Evolutionary conservation across 2,113 vertebrate genomes (phyloP).

Genomic region (Isurus oxyrinchus): DNA sequence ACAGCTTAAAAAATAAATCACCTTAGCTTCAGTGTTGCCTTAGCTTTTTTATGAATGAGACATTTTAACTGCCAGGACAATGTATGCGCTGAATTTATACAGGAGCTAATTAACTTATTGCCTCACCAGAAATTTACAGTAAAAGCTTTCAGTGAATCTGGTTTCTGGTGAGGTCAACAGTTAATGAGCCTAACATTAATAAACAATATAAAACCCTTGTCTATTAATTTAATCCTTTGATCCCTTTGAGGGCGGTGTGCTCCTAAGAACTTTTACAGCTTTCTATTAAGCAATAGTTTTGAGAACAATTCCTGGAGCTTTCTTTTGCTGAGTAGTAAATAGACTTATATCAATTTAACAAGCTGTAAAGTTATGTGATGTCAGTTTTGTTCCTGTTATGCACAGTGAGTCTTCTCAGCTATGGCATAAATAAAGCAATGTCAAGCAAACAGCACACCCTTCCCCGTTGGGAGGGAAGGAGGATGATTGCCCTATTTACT

Average conservation of each 20-base stretch:
- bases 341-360: not conserved
- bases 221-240: slow-evolving; percentile 21
- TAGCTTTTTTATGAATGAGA: not conserved
- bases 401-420: not conserved
- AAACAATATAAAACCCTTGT: not conserved
- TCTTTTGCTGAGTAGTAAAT: not conserved
- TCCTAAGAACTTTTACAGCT: not conserved
- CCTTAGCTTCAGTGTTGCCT: too few relatives aligned
- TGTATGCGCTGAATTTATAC: not conserved
- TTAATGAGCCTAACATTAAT: slow-evolving; percentile 13
- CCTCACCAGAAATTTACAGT: not conserved
- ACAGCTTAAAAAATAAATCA: too few relatives aligned
- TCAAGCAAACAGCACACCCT: not conserved
- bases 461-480: not conserved
- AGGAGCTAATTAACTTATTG: not conserved
- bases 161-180: not conserved
- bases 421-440: not conserved
- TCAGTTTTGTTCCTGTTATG: not conserved
- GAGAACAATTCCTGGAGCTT: not conserved
- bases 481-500: not conserved
- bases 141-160: not conserved
- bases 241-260: not conserved
- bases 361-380: not conserved
- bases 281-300: not conserved
- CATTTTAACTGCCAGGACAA: not conserved